Percentiles rank a stretch among this genome's conserved stretches.
These are phyloP conservation scores for Stomorhina lunata DNA, from an alignment of 2,888 invertebrate genomes.

Conservation along the genomic window DNA sequence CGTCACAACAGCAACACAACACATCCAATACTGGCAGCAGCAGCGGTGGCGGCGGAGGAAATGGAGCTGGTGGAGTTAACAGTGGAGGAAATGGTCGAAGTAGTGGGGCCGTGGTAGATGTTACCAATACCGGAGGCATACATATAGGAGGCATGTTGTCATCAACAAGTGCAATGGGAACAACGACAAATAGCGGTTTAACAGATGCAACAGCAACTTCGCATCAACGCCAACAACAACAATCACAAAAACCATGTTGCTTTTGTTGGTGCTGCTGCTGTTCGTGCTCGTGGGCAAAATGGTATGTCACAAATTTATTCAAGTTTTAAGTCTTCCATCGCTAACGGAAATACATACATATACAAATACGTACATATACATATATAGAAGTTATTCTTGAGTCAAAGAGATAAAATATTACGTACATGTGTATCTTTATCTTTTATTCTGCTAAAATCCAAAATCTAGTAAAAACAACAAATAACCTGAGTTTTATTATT, in stretches of 20 bases:
- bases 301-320: slow-evolving; percentile 72
- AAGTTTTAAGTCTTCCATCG: neutral
- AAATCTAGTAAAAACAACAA: too few species aligned
- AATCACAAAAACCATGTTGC: slow-evolving; percentile 83
- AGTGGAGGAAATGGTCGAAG: slow-evolving; percentile 57
- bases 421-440: neutral
- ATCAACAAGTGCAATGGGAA: slow-evolving; percentile 70
- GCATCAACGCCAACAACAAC: slow-evolving; percentile 75
- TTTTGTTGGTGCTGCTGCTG: slow-evolving; percentile 87
- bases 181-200: slow-evolving; percentile 62
- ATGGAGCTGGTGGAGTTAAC: slow-evolving; percentile 73
- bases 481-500: too few species aligned
- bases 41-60: slow-evolving; percentile 63
- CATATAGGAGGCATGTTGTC: slow-evolving; percentile 72
- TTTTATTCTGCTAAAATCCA: too few species aligned
- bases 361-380: neutral
- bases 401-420: too few species aligned
- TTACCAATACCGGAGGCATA: slow-evolving; percentile 70
- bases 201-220: slow-evolving; percentile 68
- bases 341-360: neutral
- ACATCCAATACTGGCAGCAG: slow-evolving; percentile 73
- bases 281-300: slow-evolving; percentile 84
- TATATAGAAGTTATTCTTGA: too few species aligned
- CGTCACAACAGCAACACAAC: slow-evolving; percentile 75
- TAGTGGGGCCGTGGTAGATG: slow-evolving; percentile 66